Conservation (phyloP, 2,888 invertebrate genomes). For the Heteromurus nitidus region DNA sequence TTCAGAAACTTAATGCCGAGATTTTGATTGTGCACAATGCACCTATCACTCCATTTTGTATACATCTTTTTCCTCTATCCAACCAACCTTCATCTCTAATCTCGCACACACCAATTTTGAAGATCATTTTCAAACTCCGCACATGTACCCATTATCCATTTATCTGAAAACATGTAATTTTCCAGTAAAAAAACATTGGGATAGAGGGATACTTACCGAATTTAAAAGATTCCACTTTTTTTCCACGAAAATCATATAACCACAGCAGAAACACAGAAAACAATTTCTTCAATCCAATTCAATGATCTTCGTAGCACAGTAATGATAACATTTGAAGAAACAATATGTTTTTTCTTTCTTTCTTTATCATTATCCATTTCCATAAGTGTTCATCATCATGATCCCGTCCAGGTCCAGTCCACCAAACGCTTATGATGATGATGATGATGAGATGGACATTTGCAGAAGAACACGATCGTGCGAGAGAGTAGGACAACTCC, state of each 20-base stretch:
- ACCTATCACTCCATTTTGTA: not conserved
- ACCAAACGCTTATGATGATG: not conserved
- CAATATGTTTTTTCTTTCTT: too few species aligned
- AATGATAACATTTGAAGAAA: not conserved
- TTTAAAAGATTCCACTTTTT: too few species aligned
- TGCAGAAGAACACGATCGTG: too few species aligned
- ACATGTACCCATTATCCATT: conserved; percentile 55
- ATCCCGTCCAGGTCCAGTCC: not conserved
- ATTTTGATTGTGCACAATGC: not conserved
- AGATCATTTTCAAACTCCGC: too few species aligned
- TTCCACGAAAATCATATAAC: not conserved
- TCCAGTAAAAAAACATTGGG: conserved; percentile 15
- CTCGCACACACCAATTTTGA: not conserved
- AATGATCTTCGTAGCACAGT: too few species aligned
- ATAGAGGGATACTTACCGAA: conserved; percentile 40
- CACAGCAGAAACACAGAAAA: not conserved
- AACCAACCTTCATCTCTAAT: not conserved
- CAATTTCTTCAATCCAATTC: too few species aligned
- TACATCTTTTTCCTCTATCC: not conserved
- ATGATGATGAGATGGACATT: too few species aligned
- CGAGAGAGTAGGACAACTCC: too few species aligned
- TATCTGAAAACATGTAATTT: conserved; percentile 63
- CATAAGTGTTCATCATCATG: not conserved
- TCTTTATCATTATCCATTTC: conserved; percentile 32
- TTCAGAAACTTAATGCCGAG: not conserved